Evolutionary conservation across 2,113 vertebrate genomes (phyloP).

Genomic region (Macrotus californicus): DNA sequence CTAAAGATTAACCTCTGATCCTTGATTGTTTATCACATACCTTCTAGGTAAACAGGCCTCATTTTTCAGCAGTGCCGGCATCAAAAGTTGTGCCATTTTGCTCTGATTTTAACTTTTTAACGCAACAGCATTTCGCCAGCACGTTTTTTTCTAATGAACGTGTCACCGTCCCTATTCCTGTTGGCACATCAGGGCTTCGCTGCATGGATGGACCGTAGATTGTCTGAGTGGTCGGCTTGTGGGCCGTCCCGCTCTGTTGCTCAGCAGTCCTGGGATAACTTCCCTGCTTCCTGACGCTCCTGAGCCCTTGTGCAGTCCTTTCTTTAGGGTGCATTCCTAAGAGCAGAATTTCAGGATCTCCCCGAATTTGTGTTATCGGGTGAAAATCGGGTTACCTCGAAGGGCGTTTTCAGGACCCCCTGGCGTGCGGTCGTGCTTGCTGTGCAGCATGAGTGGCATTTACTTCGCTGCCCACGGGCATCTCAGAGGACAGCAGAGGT

Average conservation of each 20-base stretch:
- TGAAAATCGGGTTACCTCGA: too few species aligned
- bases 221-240: not conserved
- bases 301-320: too few species aligned
- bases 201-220: not conserved
- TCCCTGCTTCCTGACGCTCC: too few species aligned
- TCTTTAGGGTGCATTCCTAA: too few species aligned
- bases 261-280: too few species aligned
- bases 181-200: not conserved
- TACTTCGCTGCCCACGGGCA: too few species aligned
- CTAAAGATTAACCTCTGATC: not conserved
- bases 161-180: not conserved
- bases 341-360: too few species aligned
- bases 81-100: not conserved
- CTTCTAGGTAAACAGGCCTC: not conserved
- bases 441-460: too few species aligned
- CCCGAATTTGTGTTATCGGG: too few species aligned
- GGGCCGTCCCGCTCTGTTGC: fast-evolving
- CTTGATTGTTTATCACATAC: not conserved
- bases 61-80: not conserved
- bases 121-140: not conserved
- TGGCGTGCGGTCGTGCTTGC: too few species aligned
- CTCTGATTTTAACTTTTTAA: not conserved
- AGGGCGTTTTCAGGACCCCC: too few species aligned
- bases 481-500: too few species aligned
- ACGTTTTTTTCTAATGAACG: not conserved